phyloP scores from a whole-genome alignment of 1,140 invertebrate species.

The Uloborus diversus region DNA sequence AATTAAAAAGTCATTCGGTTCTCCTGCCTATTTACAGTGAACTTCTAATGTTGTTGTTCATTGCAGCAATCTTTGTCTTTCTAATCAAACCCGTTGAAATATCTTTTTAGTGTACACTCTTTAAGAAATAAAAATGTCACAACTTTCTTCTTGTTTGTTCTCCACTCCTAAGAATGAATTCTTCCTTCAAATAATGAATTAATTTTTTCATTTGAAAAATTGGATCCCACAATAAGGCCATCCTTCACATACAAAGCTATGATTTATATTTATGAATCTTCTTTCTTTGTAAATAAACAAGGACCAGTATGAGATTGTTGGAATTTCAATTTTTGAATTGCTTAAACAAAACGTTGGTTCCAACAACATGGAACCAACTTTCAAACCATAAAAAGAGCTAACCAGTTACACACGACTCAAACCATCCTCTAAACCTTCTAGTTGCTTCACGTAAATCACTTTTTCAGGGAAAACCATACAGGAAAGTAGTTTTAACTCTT shows the following conservation, averaged over 20 bases:
- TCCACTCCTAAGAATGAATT: background rate
- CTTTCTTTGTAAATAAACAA: background rate
- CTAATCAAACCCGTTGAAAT: background rate
- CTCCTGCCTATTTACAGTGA: too few species aligned
- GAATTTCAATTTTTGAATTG: background rate
- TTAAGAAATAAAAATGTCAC: background rate
- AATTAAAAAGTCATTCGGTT: too few species aligned
- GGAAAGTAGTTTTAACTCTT: too few species aligned
- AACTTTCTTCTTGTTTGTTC: background rate
- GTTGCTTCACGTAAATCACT: too few species aligned
- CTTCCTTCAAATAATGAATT: background rate
- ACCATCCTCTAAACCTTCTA: too few species aligned
- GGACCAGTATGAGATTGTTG: background rate
- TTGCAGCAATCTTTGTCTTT: too few species aligned
- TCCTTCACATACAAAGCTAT: background rate
- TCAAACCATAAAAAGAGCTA: too few species aligned
- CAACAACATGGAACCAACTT: background rate
- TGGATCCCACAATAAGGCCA: background rate
- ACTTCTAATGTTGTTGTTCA: too few species aligned
- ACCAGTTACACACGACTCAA: too few species aligned
- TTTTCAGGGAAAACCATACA: too few species aligned
- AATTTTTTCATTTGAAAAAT: background rate
- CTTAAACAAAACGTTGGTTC: background rate
- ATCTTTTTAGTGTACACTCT: background rate
- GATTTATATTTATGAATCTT: background rate